These are phyloP conservation scores for Serranus cabrilla DNA, from an alignment of 2,797 vertebrate genomes.

Conservation along the genomic window DNA sequence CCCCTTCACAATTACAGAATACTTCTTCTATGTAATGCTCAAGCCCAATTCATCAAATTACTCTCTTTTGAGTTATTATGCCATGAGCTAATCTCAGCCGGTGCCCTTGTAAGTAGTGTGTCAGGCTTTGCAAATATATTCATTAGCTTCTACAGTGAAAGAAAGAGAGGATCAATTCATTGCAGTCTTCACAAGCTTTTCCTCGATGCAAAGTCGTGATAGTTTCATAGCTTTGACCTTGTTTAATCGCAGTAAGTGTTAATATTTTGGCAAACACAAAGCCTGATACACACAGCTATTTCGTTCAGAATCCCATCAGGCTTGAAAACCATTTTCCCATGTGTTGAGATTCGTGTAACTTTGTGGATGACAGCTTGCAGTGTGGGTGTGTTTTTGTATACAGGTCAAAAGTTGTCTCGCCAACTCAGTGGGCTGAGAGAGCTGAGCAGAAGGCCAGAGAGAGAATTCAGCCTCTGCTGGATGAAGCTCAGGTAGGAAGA, in stretches of 20 bases:
- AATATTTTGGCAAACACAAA: neutral
- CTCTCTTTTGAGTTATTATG: neutral
- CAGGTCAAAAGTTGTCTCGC: conserved; percentile 82
- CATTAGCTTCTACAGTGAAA: neutral
- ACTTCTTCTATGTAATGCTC: neutral
- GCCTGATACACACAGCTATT: neutral
- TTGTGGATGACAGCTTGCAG: conserved; percentile 45
- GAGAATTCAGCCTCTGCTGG: conserved; percentile 80
- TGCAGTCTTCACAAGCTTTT: neutral
- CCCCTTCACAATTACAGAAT: neutral
- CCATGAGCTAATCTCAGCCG: neutral
- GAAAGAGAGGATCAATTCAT: neutral
- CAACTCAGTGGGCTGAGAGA: conserved; percentile 78
- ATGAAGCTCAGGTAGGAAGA: conserved; percentile 85
- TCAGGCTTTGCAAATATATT: neutral
- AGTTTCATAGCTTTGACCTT: neutral
- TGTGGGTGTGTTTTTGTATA: conserved; percentile 61
- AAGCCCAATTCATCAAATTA: conserved; percentile 4
- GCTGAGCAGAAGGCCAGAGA: conserved; percentile 80
- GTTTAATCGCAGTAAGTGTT: neutral
- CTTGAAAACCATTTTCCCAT: neutral
- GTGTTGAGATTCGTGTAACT: conserved; percentile 1
- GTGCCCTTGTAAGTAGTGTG: neutral
- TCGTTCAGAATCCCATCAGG: neutral
- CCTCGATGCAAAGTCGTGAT: neutral